Evolutionary conservation across 1,140 invertebrate genomes (phyloP).

Genomic region (Diprion similis): DNA sequence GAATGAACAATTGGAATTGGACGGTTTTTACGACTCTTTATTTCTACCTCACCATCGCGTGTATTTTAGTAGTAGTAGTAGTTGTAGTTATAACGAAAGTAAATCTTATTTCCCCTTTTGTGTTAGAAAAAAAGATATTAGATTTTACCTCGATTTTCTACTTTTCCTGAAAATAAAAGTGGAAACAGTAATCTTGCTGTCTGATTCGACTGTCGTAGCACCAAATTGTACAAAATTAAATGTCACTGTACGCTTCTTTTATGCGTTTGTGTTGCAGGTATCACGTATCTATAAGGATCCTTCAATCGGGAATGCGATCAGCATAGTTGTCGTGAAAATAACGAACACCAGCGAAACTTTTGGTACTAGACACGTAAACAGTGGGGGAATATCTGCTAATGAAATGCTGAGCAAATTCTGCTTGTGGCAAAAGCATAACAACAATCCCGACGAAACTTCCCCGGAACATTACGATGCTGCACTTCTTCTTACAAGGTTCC

Average conservation of each 20-base stretch:
- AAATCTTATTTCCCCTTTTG: not conserved
- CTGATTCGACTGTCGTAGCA: too few relatives aligned
- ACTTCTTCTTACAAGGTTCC: constrained; percentile 75
- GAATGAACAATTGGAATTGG: not conserved
- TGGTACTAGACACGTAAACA: constrained; percentile 38
- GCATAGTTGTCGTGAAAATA: constrained; percentile 77
- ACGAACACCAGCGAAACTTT: constrained; percentile 66
- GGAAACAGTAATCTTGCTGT: too few relatives aligned
- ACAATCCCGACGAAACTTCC: constrained; percentile 62
- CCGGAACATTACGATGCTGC: constrained; percentile 74
- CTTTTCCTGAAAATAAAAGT: too few relatives aligned
- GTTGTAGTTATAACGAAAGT: too few relatives aligned
- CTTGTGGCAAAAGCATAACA: constrained; percentile 68
- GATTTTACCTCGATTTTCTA: constrained; percentile 9
- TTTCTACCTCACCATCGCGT: too few relatives aligned
- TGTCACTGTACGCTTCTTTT: too few relatives aligned
- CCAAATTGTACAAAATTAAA: too few relatives aligned
- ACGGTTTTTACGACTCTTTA: too few relatives aligned
- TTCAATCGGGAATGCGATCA: constrained; percentile 82
- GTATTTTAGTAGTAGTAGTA: too few relatives aligned
- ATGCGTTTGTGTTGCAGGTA: constrained; percentile 60
- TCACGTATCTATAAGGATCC: constrained; percentile 80
- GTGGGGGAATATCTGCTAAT: constrained; percentile 63
- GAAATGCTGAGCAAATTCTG: constrained; percentile 78
- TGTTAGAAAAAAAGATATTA: not conserved